Conservation (phyloP, 2,113 vertebrate species). For the Pterocles burchelli region DNA sequence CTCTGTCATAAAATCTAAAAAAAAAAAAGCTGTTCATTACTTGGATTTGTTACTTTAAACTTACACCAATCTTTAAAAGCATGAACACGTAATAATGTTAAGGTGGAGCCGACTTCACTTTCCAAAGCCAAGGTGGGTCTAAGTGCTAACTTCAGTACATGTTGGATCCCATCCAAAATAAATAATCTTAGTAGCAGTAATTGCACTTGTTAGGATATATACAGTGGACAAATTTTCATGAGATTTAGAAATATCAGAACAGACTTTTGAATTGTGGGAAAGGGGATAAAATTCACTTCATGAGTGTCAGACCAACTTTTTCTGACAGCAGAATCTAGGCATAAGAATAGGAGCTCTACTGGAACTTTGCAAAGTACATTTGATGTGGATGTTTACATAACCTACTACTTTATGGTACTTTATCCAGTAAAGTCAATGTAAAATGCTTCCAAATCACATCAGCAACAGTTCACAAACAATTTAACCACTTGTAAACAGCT, state of each 20-base stretch:
- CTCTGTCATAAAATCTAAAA: slow-evolving; percentile 67
- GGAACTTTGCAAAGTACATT: not conserved
- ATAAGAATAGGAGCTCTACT: not conserved
- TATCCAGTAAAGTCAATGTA: not conserved
- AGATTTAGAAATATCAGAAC: not conserved
- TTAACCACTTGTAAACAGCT: not conserved
- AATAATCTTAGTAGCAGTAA: not conserved
- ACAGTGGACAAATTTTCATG: not conserved
- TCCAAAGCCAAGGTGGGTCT: not conserved
- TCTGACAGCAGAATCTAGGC: not conserved
- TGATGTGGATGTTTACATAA: not conserved
- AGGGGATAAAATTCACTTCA: not conserved
- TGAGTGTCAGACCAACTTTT: not conserved
- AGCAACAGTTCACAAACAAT: not conserved
- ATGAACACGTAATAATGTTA: not conserved
- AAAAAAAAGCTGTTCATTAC: not conserved
- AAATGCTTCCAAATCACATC: not conserved
- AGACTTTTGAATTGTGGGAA: not conserved
- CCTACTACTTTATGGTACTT: not conserved
- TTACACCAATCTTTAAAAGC: not conserved
- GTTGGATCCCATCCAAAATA: not conserved
- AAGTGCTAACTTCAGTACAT: not conserved
- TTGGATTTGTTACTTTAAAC: not conserved
- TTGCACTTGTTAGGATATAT: not conserved
- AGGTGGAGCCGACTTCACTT: not conserved